phyloP scores from a whole-genome alignment of 2,113 vertebrate genomes.

The Anguilla japonica region DNA sequence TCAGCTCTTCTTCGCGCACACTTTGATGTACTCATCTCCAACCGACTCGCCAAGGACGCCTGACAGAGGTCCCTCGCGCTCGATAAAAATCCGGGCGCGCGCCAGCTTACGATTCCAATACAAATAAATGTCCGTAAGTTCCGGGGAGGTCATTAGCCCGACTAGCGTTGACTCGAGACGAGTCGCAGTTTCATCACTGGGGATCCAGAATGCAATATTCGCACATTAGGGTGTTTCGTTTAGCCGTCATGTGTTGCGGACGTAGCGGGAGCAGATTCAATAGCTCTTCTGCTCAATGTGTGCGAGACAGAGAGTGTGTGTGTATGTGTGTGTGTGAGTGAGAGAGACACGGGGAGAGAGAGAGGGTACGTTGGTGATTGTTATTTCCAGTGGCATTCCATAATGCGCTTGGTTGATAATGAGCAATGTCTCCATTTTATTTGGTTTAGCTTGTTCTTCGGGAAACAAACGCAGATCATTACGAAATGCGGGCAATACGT shows the following conservation, averaged over 20 bases:
- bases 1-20: conserved; percentile 43
- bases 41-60: conserved; percentile 49
- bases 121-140: conserved; percentile 55
- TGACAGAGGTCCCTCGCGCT: conserved; percentile 17
- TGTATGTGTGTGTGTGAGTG: not conserved
- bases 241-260: conserved; percentile 3
- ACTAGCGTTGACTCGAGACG: not conserved
- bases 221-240: not conserved
- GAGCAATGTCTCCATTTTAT: not conserved
- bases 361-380: not conserved
- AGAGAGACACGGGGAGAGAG: too few relatives aligned
- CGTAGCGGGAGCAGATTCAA: not conserved
- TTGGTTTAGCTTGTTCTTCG: not conserved
- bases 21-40: conserved; percentile 47
- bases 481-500: not conserved
- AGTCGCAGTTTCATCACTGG: conserved; percentile 7
- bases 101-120: conserved; percentile 24
- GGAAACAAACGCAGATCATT: not conserved
- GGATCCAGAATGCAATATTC: not conserved
- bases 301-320: not conserved
- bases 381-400: not conserved
- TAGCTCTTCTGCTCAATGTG: not conserved
- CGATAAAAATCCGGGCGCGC: conserved; percentile 6
- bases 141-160: conserved; percentile 37
- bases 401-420: not conserved